Percentiles rank a stretch among this genome's conserved stretches.
Conservation (phyloP, 1,140 invertebrate species). For the Cryptotermes secundus region DNA sequence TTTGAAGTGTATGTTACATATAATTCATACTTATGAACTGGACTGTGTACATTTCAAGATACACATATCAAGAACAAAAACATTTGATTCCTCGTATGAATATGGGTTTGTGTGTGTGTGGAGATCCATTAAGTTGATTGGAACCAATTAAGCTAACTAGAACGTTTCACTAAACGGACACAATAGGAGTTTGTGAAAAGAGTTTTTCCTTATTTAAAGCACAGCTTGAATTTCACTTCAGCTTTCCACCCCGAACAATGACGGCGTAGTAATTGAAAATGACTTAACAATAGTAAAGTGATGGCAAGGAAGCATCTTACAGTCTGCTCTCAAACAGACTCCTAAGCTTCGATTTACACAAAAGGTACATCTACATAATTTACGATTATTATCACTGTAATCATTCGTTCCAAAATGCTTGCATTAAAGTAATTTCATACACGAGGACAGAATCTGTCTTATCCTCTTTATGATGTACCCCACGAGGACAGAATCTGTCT, state of each 20-base stretch:
- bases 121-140: constrained; percentile 9
- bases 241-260: background rate
- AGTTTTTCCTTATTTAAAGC: background rate
- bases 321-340: too few species aligned
- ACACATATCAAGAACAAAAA: too few species aligned
- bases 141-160: background rate
- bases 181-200: background rate
- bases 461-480: too few species aligned
- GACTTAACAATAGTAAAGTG: background rate
- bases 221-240: background rate
- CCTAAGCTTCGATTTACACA: background rate
- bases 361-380: background rate
- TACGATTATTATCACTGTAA: too few species aligned
- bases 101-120: background rate
- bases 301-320: background rate
- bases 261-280: background rate
- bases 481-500: too few species aligned
- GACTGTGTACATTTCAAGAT: too few species aligned
- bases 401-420: too few species aligned
- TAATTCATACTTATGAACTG: too few species aligned
- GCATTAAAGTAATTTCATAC: too few species aligned
- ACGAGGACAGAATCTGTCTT: too few species aligned
- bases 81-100: too few species aligned
- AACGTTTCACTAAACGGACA: background rate
- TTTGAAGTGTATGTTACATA: too few species aligned